These are phyloP conservation scores for Orchestes rusci DNA, from an alignment of 2,888 invertebrate species.

Conservation along the genomic window DNA sequence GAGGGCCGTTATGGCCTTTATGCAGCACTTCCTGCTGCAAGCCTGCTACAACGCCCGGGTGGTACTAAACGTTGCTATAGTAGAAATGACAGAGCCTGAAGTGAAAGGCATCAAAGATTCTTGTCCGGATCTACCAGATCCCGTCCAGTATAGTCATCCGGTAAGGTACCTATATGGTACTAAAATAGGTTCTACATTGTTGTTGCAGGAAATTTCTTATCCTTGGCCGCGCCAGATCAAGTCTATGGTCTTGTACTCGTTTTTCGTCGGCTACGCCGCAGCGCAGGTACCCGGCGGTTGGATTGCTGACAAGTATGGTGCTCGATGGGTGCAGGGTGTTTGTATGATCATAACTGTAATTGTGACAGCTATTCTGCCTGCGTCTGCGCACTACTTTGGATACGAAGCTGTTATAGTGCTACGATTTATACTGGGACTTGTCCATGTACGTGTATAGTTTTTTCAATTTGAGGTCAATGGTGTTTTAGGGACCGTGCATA, in stretches of 20 bases:
- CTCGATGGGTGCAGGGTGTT: slow-evolving; percentile 46
- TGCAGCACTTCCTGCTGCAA: slow-evolving; percentile 39
- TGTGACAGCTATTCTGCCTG: slow-evolving; percentile 57
- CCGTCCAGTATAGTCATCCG: no score
- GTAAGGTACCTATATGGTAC: no score
- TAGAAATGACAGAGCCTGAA: slow-evolving; percentile 27
- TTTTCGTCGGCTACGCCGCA: slow-evolving; percentile 79
- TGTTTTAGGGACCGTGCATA: slow-evolving; percentile 62
- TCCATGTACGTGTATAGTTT: no score
- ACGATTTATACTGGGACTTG: slow-evolving; percentile 59
- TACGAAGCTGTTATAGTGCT: slow-evolving; percentile 59
- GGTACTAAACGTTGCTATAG: slow-evolving; percentile 40
- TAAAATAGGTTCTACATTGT: no score
- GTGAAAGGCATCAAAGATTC: no score
- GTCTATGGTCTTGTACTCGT: slow-evolving; percentile 70
- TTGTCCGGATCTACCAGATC: no score
- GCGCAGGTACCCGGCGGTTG: slow-evolving; percentile 77
- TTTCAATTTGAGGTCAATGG: no score
- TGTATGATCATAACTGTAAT: not conserved
- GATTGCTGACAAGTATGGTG: slow-evolving; percentile 72
- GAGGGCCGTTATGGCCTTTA: slow-evolving; percentile 52
- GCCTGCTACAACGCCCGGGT: slow-evolving; percentile 39
- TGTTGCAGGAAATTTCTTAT: no score
- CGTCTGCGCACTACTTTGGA: slow-evolving; percentile 54
- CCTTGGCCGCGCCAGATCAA: slow-evolving; percentile 63